Evolutionary conservation across 1,140 invertebrate genomes (phyloP).

Genomic region (Spodoptera litura): DNA sequence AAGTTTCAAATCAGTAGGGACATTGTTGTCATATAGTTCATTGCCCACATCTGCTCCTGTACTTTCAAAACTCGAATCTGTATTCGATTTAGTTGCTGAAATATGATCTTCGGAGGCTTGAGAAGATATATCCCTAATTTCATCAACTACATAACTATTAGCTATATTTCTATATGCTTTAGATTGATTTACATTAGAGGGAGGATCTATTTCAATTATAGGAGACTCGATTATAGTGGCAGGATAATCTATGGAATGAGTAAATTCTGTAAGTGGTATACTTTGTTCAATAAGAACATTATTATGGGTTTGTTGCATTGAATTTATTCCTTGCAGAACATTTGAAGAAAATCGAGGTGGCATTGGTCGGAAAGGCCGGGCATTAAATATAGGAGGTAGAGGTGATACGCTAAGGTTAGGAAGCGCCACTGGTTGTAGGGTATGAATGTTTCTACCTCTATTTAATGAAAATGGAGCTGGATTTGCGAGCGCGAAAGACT

Average conservation of each 20-base stretch:
- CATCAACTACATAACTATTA: conserved; percentile 72
- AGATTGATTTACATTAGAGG: conserved; percentile 67
- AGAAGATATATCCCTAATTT: conserved; percentile 72
- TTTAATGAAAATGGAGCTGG: conserved; percentile 80
- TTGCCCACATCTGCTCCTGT: conserved; percentile 71
- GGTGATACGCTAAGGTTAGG: conserved; percentile 86
- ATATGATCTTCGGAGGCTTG: conserved; percentile 84
- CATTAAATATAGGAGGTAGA: conserved; percentile 87
- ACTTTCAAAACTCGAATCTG: conserved; percentile 79
- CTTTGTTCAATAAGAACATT: conserved; percentile 87
- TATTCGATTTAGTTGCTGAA: conserved; percentile 71
- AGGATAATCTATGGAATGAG: conserved; percentile 89
- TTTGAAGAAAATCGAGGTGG: conserved; percentile 55
- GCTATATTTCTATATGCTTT: conserved; percentile 77
- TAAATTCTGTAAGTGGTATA: conserved; percentile 87
- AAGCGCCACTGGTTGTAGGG: conserved; percentile 85
- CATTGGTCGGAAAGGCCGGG: conserved; percentile 83
- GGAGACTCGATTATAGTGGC: conserved; percentile 88
- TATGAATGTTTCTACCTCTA: conserved; percentile 80
- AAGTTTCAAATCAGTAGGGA: conserved; percentile 65
- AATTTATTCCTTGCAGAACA: conserved; percentile 62
- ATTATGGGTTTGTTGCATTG: conserved; percentile 60
- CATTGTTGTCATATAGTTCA: conserved; percentile 68
- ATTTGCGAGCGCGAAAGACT: conserved; percentile 71
- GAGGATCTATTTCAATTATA: conserved; percentile 86